Base-by-base conservation (phyloP, 53 echinoderm and acorn worm species). In the Astropecten irregularis region DNA sequence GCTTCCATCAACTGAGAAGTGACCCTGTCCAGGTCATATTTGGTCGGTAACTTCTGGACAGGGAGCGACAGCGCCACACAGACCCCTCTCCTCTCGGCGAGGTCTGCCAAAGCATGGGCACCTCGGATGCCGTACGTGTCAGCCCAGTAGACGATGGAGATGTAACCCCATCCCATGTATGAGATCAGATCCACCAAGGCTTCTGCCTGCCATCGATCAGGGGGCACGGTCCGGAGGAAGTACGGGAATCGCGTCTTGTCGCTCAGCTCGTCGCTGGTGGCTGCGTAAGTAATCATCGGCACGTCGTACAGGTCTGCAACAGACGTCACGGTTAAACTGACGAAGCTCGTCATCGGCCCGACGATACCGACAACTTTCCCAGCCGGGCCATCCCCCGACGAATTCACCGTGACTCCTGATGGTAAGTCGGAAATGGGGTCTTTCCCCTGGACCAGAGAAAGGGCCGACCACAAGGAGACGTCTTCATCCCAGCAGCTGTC, bases 261-360 rank as follows among this genome's bases (percentile, higher is more conserved):
- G 33, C 85, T 84, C 19, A 84, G 61, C 29, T 84, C 85, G 36
- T 85, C 61, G 47, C 85, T 85, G 13, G 85, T 85, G 0, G 85
- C 85, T 32, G 46, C 57, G 23, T 29, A 27, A 37, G 71, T 58
- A 30, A 85, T 73, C 16, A 71, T 35, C 6, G 85, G 85, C 18
- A 85, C 23, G 42, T 22, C 58, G 28, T 59, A 57, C 15, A 85
- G 15, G 36, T 42, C 60, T 15, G 59, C 26, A 16, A 59, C 61
- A 20, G 60, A 23, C 22, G 71, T 18, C 8, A 61, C 49, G 1
- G 31, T 14, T 18, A 73, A 19, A 13, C 59, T 72, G 8, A 73
- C 64, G 14, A 40, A 29, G 30, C 85, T 85, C 20, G 32, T 16
- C 14, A 6, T 33, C 2, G 85, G 56, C 0, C 85, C 85, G 2